Evolutionary conservation across 2,888 invertebrate species (phyloP).

Genomic region (Agapostemon virescens): DNA sequence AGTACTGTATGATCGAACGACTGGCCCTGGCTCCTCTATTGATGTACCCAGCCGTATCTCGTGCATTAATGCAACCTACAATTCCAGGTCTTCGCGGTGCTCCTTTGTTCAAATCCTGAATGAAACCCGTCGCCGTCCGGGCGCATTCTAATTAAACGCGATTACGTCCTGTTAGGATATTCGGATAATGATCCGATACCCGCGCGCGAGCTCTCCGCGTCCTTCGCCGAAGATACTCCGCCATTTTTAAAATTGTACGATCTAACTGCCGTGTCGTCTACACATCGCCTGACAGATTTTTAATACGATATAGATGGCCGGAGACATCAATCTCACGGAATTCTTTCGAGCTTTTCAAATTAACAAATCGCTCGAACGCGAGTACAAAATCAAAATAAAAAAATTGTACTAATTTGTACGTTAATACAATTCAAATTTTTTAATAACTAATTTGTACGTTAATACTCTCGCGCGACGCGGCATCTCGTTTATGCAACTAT

Average conservation of each 20-base stretch:
- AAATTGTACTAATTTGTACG: too few species aligned
- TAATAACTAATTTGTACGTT: too few species aligned
- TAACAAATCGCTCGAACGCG: background rate
- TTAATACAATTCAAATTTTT: too few species aligned
- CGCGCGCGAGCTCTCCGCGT: background rate
- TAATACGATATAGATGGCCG: too few species aligned
- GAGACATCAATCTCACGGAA: constrained; percentile 5
- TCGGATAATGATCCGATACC: background rate
- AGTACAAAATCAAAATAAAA: background rate
- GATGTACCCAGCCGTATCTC: constrained; percentile 49
- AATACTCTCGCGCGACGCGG: too few species aligned
- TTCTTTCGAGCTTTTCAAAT: constrained; percentile 2
- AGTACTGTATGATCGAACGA: constrained; percentile 63
- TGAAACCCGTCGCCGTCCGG: background rate
- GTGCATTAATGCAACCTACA: constrained; percentile 24
- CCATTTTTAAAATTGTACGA: background rate
- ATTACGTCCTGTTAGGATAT: background rate
- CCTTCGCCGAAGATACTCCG: background rate
- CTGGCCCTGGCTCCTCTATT: constrained; percentile 49
- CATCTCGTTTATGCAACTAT: too few species aligned
- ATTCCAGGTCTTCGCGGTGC: constrained; percentile 35
- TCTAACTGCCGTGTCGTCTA: too few species aligned
- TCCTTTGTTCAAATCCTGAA: constrained; percentile 35
- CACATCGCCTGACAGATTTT: too few species aligned
- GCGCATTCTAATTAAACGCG: background rate